Conservation (phyloP, 30 jellyfish, hydroid and myxozoan species). For the Aurelia coerulea region DNA sequence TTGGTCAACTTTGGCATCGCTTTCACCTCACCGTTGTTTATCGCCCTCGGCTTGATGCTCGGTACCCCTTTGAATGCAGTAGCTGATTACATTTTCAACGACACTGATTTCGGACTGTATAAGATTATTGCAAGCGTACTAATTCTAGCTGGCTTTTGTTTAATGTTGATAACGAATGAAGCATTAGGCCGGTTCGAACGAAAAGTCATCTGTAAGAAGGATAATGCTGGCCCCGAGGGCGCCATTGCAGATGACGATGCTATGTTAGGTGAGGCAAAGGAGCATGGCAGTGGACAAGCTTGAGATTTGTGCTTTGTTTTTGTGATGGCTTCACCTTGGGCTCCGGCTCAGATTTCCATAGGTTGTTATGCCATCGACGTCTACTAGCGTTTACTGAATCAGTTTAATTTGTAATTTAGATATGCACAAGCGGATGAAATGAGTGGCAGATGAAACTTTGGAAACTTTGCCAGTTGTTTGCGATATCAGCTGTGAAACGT, state of each 20-base stretch:
- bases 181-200: conserved; percentile 55
- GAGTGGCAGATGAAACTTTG: no score
- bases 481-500: no score
- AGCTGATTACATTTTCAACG: conserved; percentile 76
- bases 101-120: conserved; percentile 55
- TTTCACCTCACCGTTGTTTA: conserved; percentile 88
- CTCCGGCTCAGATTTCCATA: no score
- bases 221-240: not conserved
- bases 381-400: no score
- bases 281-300: no score
- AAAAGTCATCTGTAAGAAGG: conserved; percentile 49
- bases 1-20: conserved; percentile 92
- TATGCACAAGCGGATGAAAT: no score
- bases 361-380: no score
- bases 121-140: conserved; percentile 76
- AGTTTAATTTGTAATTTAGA: no score
- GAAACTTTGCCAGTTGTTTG: no score
- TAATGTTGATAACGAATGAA: conserved; percentile 84
- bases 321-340: no score
- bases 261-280: no score
- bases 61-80: conserved; percentile 91
- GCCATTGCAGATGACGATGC: not conserved
- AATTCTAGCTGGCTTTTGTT: conserved; percentile 80
- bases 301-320: no score
- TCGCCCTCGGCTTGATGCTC: conserved; percentile 87